Conservation (phyloP, 2,888 invertebrate genomes). For the Drosophila paracracens region DNA sequence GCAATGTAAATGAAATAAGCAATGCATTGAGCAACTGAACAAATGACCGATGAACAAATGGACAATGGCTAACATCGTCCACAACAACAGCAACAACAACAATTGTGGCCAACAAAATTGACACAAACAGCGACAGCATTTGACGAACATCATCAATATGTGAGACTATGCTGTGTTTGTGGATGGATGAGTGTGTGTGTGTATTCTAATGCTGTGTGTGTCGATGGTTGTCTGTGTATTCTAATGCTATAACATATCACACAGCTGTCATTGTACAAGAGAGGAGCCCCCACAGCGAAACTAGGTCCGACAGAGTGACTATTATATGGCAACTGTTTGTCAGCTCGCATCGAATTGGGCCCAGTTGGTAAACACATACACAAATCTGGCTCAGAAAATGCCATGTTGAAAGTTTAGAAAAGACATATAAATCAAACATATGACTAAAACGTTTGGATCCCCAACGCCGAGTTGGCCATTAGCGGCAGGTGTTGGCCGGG, state of each 20-base stretch:
- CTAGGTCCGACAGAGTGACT: constrained; percentile 54
- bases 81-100: constrained; percentile 14
- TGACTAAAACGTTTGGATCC: constrained; percentile 60
- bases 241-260: constrained; percentile 65
- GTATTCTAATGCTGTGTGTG: constrained; percentile 2
- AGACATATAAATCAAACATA: constrained; percentile 31
- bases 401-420: constrained; percentile 24
- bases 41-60: constrained; percentile 33
- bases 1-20: constrained; percentile 45
- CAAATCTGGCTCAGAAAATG: constrained; percentile 3
- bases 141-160: constrained; percentile 78
- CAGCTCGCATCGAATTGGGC: constrained; percentile 23
- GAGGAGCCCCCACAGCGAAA: constrained; percentile 33
- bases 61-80: constrained; percentile 6
- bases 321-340: constrained; percentile 61
- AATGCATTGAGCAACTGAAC: constrained; percentile 49
- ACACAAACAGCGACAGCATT: constrained; percentile 62
- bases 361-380: constrained; percentile 1
- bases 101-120: constrained; percentile 68
- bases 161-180: constrained; percentile 21
- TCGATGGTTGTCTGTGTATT: constrained; percentile 1
- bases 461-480: constrained; percentile 38
- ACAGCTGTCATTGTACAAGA: constrained; percentile 71
- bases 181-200: not conserved
- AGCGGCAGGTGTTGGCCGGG: constrained; percentile 56